Percentiles rank a stretch among this genome's conserved stretches.
Conservation (phyloP, 2,113 vertebrate genomes). For the Paradoxurus hermaphroditus region DNA sequence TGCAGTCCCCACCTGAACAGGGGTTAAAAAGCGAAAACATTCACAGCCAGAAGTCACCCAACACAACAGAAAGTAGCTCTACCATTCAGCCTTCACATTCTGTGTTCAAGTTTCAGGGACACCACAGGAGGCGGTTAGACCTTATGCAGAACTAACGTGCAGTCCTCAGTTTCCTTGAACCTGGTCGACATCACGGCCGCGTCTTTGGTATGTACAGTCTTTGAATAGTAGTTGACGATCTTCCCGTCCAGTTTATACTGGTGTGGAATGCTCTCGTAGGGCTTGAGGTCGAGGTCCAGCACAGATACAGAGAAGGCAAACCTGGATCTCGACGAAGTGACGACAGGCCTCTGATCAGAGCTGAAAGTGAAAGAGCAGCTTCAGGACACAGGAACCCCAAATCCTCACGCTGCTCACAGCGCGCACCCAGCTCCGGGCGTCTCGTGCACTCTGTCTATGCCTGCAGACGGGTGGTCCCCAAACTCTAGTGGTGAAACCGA, state of each 20-base stretch:
- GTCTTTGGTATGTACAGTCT: constrained; percentile 85
- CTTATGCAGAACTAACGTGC: constrained; percentile 93
- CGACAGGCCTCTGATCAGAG: constrained; percentile 84
- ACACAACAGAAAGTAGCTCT: constrained; percentile 73
- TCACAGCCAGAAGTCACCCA: constrained; percentile 80
- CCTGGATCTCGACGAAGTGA: constrained; percentile 85
- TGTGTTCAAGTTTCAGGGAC: constrained; percentile 64
- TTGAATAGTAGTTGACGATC: constrained; percentile 93
- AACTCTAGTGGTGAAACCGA: too few species aligned
- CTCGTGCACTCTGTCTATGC: not conserved
- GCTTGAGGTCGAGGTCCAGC: constrained; percentile 96
- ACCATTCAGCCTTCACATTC: constrained; percentile 73
- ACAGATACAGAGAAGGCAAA: constrained; percentile 93
- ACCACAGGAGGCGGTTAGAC: constrained; percentile 83
- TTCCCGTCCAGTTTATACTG: constrained; percentile 94
- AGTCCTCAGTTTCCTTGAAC: constrained; percentile 90
- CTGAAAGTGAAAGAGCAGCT: constrained; percentile 78
- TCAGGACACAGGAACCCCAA: not conserved
- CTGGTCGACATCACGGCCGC: constrained; percentile 79
- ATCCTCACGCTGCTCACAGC: not conserved
- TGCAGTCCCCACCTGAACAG: constrained; percentile 70
- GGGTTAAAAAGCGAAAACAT: constrained; percentile 79
- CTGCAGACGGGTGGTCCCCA: too few species aligned
- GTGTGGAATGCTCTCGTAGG: constrained; percentile 92
- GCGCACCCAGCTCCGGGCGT: accelerated